Percentiles rank a stretch among this genome's conserved stretches.
These are phyloP conservation scores for Syrphus vitripennis DNA, from an alignment of 2,888 invertebrate species.

Conservation along the genomic window DNA sequence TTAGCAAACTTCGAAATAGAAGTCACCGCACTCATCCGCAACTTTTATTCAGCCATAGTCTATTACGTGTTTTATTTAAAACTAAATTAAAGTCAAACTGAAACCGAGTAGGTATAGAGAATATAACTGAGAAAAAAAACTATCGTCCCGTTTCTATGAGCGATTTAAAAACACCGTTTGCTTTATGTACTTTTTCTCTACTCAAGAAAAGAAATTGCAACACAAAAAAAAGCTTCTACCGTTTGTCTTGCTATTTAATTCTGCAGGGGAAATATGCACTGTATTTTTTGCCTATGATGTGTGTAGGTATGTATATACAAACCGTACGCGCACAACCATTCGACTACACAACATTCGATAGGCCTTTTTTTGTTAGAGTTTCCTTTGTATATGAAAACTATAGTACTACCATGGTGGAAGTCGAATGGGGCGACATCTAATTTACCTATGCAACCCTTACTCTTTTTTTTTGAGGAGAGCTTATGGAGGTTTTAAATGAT, in stretches of 20 bases:
- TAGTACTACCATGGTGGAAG: too few relatives aligned
- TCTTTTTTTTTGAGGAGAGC: too few relatives aligned
- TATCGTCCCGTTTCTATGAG: neutral
- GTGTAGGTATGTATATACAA: too few relatives aligned
- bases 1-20: neutral
- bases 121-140: neutral
- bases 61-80: neutral
- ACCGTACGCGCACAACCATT: neutral
- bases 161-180: neutral
- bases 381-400: too few relatives aligned
- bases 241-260: neutral
- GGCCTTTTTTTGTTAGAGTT: neutral
- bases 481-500: too few relatives aligned
- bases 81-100: neutral
- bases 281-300: neutral
- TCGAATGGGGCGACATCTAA: too few relatives aligned
- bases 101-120: neutral
- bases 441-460: too few relatives aligned
- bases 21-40: constrained; percentile 8
- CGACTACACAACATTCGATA: neutral
- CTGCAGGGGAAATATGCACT: neutral
- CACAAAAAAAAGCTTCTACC: neutral
- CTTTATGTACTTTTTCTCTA: neutral
- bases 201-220: neutral
- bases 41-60: constrained; percentile 4